Base-by-base conservation (phyloP, 2,888 invertebrate genomes). In the Pardosa pseudoannulata region DNA sequence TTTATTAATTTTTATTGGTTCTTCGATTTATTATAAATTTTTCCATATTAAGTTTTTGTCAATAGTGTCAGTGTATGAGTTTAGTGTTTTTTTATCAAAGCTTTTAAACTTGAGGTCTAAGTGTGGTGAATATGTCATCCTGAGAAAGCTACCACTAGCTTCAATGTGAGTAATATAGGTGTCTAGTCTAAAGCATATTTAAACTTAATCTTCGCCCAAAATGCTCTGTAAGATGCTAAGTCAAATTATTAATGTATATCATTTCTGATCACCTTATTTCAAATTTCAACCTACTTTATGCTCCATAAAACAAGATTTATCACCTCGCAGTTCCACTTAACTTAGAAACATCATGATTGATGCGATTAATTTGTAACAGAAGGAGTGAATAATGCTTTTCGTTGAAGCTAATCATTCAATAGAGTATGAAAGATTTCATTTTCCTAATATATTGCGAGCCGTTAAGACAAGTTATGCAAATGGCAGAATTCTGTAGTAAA, bases 271-370 rank as follows among this genome's bases (percentile, higher is more conserved):
- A 2, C 23, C 23, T 56, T 19, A 56, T 56, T 56, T 56, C 56
- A 56, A 56, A 56, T 23, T 56, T 6, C 16, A 23, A 23, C 56
- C 23, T 16, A 56, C 23, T 56, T 56, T 56, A 23, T 23, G 23
- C 19, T 3, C 23, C 3, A 56, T 56, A 56, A 36, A 56, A 56
- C 56, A 5, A 56, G 19, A 56, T 56, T 56, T 56, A 56, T 56
- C 56, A 56, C 23, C 56, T 23, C n/a, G 11, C 56, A 6, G 56
- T 56, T 23, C 56, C 19, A 19, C n/a, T 46, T 16, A 46, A 16
- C 56, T 56, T 19, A 23, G 23, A 56, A 23, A 56, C 56, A 56
- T 56, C 56, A 56, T 19, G 56, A 56, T 56, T 56, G 56, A 56
- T 56, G 56, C 11, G 56, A 56, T 56, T 56, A 56, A 56, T 56